phyloP scores from a whole-genome alignment of 2,113 vertebrate species.

The Bothrops jararaca region DNA sequence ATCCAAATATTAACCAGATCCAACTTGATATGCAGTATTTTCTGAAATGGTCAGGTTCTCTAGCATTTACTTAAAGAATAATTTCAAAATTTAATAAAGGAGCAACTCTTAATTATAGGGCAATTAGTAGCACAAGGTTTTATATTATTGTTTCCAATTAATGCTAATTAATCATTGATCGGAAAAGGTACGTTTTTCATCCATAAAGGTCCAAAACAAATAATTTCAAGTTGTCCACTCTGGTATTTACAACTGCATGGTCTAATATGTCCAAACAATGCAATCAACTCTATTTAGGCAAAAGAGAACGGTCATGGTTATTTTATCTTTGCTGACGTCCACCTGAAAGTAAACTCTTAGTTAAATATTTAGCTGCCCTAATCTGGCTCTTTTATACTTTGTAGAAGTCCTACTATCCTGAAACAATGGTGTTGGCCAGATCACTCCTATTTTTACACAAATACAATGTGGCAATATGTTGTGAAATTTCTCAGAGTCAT shows the following conservation, averaged over 20 bases:
- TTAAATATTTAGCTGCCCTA: constrained; percentile 12
- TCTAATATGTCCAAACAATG: constrained; percentile 19
- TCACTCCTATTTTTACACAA: background rate
- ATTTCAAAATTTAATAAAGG: background rate
- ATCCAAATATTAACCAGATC: background rate
- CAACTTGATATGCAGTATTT: background rate
- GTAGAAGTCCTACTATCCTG: constrained; percentile 1
- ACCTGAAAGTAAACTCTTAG: constrained; percentile 12
- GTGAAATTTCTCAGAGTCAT: constrained; percentile 20
- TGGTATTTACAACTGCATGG: background rate
- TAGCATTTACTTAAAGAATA: background rate
- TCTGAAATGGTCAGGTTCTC: background rate
- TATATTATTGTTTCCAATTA: background rate
- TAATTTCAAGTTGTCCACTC: background rate
- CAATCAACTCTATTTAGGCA: constrained; percentile 17
- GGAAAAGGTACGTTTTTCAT: background rate
- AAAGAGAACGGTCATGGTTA: constrained; percentile 15
- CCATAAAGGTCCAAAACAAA: constrained; percentile 2
- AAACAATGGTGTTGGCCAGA: constrained; percentile 6
- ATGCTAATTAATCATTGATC: constrained; percentile 4
- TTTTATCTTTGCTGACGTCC: background rate
- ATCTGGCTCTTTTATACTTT: background rate
- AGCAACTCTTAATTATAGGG: background rate
- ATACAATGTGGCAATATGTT: background rate
- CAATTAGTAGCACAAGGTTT: background rate